Conservation (phyloP, 2,113 vertebrate genomes). For the Acanthochromis polyacanthus region DNA sequence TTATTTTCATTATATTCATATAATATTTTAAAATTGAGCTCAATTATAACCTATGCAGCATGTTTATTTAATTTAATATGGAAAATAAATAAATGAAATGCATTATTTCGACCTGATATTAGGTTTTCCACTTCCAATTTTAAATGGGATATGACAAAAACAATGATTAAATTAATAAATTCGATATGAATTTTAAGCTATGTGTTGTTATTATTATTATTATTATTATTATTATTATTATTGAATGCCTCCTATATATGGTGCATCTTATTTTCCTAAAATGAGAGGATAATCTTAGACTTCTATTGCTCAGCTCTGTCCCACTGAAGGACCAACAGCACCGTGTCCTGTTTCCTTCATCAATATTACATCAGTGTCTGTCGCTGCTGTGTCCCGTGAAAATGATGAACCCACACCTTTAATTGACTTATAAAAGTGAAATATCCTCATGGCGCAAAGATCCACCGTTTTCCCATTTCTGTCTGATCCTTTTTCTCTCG, state of each 20-base stretch:
- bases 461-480: background rate
- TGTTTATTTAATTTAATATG: too few relatives aligned
- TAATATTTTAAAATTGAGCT: background rate
- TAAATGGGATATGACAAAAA: background rate
- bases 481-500: conserved; percentile 4
- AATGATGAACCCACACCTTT: conserved; percentile 56
- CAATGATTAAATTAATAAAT: background rate
- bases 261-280: background rate
- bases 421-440: conserved; percentile 53
- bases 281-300: conserved; percentile 46
- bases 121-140: background rate
- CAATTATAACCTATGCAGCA: too few relatives aligned
- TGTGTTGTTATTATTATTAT: conserved; percentile 13
- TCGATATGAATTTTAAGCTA: background rate
- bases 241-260: background rate
- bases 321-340: conserved; percentile 56
- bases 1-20: background rate
- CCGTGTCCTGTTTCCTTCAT: conserved; percentile 80
- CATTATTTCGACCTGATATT: too few relatives aligned
- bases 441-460: conserved; percentile 8
- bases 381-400: conserved; percentile 42
- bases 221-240: background rate
- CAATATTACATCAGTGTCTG: conserved; percentile 80
- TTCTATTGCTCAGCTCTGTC: conserved; percentile 76
- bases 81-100: too few relatives aligned